Evolutionary conservation across 2,113 vertebrate genomes (phyloP), one percentile per base, ranked within the genome.

Genomic region (Emberiza fucata): DNA sequence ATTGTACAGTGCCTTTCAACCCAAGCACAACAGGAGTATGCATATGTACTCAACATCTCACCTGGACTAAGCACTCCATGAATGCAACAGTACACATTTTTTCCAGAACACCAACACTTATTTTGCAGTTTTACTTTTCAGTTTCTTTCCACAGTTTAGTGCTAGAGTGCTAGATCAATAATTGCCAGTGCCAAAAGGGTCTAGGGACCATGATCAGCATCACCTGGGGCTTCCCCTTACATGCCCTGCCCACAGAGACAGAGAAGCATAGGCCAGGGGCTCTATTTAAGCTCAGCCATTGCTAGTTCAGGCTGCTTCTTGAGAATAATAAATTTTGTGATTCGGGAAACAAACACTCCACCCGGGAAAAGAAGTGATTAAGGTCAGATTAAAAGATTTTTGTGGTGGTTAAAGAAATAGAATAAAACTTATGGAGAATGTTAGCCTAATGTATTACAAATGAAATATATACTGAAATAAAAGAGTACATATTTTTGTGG

Each of bases 1-100:
- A 66, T 61, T 0, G 0, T 14, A 3, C 0, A 1, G 27, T 86
- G 56, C 37, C 39, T 80, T 90, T 78, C 5, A 5, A 66, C 50
- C 11, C 73, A 31, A 57, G n/a, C 33, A 72, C 42, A 64, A 40
- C 8, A 4, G 9, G 11, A 12, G 21, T 25, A 7, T 37, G 39
- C 21, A 14, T 1, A 0, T 25, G 29, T 12, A 8, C 29, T 51
- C 37, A 68, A 48, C 71, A 31, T 54, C 66, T 86, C 16, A 35
- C 37, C 40, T 64, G 11, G 4, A 53, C 57, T 75, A 24, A 44
- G 48, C 27, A 37, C 39, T 40, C 12, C 1, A 12, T 13, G 61
- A 57, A 14, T 37, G 28, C 19, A 35, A n/a, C 51, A 56, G 23
- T 11, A 75, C 12, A 33, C 5, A 5, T 17, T 28, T 27, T 31